A percentile compares a stretch with the other conserved stretches of the same genome.
These are phyloP conservation scores for Cosmorhoe ocellata DNA, from an alignment of 2,888 invertebrate genomes.

Conservation along the genomic window DNA sequence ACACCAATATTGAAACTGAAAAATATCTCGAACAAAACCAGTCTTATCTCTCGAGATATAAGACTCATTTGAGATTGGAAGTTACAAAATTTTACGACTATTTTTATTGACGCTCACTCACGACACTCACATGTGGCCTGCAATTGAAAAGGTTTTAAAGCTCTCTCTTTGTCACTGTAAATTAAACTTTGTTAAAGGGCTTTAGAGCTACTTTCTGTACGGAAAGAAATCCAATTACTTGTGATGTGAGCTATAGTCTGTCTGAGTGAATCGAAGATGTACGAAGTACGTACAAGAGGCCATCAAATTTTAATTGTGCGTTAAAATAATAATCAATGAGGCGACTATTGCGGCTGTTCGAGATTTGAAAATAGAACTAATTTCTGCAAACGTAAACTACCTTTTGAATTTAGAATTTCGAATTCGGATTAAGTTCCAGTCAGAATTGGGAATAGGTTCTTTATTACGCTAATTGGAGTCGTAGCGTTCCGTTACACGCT, in stretches of 20 bases:
- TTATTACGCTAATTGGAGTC: slow-evolving; percentile 52
- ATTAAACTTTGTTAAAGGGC: slow-evolving; percentile 43
- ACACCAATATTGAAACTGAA: slow-evolving; percentile 53
- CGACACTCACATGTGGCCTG: slow-evolving; percentile 72
- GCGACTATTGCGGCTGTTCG: slow-evolving; percentile 62
- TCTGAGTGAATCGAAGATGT: slow-evolving; percentile 65
- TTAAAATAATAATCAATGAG: slow-evolving; percentile 82
- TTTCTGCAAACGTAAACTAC: slow-evolving; percentile 45
- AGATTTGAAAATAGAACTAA: slow-evolving; percentile 65
- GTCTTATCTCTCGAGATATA: slow-evolving; percentile 44
- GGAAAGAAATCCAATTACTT: slow-evolving; percentile 31
- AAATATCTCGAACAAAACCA: slow-evolving; percentile 34
- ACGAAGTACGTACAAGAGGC: slow-evolving; percentile 70
- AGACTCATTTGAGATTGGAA: slow-evolving; percentile 49
- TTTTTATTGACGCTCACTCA: slow-evolving; percentile 81
- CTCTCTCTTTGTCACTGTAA: slow-evolving; percentile 38
- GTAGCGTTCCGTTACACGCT: slow-evolving; percentile 46
- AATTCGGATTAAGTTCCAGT: slow-evolving; percentile 28
- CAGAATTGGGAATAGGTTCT: slow-evolving; percentile 31
- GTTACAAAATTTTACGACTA: slow-evolving; percentile 67
- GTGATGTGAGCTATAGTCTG: slow-evolving; percentile 31
- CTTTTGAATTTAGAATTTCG: slow-evolving; percentile 34
- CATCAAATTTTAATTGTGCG: slow-evolving; percentile 82
- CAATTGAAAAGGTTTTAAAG: slow-evolving; percentile 61
- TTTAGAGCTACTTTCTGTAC: slow-evolving; percentile 38